These are phyloP conservation scores for Antigone vipio DNA, from an alignment of 2,113 vertebrate genomes.

Conservation along the genomic window DNA sequence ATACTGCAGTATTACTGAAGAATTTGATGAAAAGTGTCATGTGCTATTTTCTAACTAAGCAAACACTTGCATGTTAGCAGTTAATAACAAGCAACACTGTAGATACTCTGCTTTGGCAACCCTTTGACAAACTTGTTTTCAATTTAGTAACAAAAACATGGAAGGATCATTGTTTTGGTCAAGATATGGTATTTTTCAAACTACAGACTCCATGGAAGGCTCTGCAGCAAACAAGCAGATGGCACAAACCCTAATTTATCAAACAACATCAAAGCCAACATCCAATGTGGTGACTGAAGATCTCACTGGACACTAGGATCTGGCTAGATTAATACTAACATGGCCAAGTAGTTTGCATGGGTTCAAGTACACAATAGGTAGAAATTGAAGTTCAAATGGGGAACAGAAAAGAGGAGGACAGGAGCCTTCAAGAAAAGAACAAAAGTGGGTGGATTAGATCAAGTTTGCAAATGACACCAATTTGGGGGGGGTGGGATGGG, in stretches of 20 bases:
- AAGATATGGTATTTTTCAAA: background rate
- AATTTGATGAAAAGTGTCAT: background rate
- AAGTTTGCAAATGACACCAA: background rate
- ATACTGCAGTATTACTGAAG: background rate
- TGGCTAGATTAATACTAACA: background rate
- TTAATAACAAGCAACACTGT: background rate
- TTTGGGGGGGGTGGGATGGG: background rate
- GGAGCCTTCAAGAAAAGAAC: background rate
- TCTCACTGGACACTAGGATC: background rate
- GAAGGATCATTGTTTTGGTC: background rate
- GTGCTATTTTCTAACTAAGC: background rate
- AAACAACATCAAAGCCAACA: background rate
- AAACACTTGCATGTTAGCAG: background rate
- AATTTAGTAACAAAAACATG: background rate
- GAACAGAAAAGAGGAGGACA: background rate
- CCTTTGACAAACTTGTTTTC: background rate
- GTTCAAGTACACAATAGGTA: background rate
- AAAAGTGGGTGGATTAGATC: background rate
- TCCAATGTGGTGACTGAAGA: background rate
- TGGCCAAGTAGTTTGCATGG: too few species aligned
- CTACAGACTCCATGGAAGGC: background rate
- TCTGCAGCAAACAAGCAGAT: background rate
- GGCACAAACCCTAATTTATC: background rate
- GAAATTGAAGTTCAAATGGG: background rate
- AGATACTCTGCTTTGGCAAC: background rate